phyloP scores from a whole-genome alignment of 2,113 vertebrate genomes.

The Azemiops feae region DNA sequence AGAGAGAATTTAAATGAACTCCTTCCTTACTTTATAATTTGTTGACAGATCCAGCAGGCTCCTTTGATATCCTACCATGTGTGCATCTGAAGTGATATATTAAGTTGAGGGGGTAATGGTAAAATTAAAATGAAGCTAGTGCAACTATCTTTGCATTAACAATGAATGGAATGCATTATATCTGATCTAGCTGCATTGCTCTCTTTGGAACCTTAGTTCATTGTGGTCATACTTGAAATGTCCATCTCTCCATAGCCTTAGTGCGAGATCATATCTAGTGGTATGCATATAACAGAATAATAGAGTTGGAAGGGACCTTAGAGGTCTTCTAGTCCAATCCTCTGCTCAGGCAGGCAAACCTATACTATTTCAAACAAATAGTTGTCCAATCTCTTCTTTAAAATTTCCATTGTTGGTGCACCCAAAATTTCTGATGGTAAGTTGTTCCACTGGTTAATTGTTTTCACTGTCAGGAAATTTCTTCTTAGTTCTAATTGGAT shows the following conservation, averaged over 20 bases:
- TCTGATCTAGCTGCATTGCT: neutral
- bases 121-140: neutral
- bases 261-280: neutral
- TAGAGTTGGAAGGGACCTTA: no score
- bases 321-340: no score
- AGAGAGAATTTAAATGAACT: slow-evolving; percentile 40
- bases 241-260: neutral
- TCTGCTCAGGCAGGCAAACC: no score
- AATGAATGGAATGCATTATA: neutral
- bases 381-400: no score
- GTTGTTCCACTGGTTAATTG: no score
- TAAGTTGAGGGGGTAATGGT: neutral
- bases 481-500: no score
- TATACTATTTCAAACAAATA: no score
- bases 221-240: neutral
- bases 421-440: no score
- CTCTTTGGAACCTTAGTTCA: neutral
- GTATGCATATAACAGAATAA: neutral
- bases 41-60: neutral
- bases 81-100: neutral
- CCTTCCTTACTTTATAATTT: slow-evolving; percentile 28
- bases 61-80: neutral
- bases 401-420: no score
- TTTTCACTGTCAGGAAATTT: no score
- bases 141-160: neutral